Conservation (phyloP, 2,797 vertebrate species). For the Sebastes diaconus region DNA sequence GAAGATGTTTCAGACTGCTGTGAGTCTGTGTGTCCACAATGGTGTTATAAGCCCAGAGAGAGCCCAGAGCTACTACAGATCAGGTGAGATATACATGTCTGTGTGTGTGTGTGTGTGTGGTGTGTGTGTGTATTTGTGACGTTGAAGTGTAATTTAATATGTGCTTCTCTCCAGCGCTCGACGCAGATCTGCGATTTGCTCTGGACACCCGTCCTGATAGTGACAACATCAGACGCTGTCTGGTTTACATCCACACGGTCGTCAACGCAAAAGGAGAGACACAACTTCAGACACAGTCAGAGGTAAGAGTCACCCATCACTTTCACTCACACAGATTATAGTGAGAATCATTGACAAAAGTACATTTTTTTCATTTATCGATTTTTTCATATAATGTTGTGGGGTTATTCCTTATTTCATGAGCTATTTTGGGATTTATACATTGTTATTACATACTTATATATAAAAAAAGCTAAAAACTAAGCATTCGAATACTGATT, state of each 20-base stretch:
- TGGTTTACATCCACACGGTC: slow-evolving; percentile 84
- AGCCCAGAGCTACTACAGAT: slow-evolving; percentile 74
- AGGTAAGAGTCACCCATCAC: slow-evolving; percentile 11
- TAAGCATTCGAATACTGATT: too few relatives aligned
- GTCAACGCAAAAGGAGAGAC: slow-evolving; percentile 36
- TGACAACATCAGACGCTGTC: slow-evolving; percentile 66
- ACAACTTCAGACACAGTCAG: not conserved
- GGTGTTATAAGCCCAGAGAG: slow-evolving; percentile 67
- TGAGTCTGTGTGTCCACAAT: slow-evolving; percentile 67
- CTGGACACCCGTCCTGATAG: slow-evolving; percentile 51
- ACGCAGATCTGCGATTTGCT: slow-evolving; percentile 80
- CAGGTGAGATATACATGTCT: slow-evolving; percentile 66
- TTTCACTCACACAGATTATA: not conserved
- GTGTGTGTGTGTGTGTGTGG: not conserved
- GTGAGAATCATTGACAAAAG: not conserved
- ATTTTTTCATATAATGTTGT: too few relatives aligned
- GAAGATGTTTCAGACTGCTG: slow-evolving; percentile 64
- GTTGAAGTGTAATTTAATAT: not conserved
- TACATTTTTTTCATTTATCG: too few relatives aligned
- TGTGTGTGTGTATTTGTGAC: not conserved
- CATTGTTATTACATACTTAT: too few relatives aligned
- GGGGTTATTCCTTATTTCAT: too few relatives aligned
- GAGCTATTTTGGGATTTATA: too few relatives aligned
- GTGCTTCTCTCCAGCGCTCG: slow-evolving; percentile 69
- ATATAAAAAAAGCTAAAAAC: not conserved